Conservation (phyloP, 2,797 vertebrate genomes). For the Macroramphosus scolopax region DNA sequence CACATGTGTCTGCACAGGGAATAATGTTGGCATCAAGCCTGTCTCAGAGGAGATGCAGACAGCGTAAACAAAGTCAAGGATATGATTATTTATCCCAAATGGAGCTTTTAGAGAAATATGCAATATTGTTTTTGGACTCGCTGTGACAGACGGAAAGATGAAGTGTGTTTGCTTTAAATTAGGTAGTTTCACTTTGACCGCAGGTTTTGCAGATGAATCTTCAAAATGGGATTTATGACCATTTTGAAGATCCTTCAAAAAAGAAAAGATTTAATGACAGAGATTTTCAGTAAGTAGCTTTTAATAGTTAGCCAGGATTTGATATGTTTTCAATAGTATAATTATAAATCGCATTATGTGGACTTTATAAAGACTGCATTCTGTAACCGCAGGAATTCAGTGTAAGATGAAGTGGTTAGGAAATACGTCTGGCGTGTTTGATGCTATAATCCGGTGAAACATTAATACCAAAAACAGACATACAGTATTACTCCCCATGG, state of each 20-base stretch:
- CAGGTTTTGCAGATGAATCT: conserved; percentile 17
- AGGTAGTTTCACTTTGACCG: conserved; percentile 5
- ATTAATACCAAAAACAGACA: conserved; percentile 38
- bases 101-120: conserved; percentile 38
- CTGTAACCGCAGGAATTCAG: conserved; percentile 3
- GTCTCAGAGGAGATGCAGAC: conserved; percentile 30
- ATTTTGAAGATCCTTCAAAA: too few species aligned
- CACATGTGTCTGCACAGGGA: conserved; percentile 27
- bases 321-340: conserved; percentile 5
- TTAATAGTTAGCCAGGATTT: conserved; percentile 2
- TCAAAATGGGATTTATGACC: too few species aligned
- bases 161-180: conserved; percentile 24
- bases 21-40: conserved; percentile 9
- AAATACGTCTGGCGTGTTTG: conserved; percentile 22
- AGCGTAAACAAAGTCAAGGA: conserved; percentile 38
- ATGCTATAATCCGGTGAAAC: conserved; percentile 31
- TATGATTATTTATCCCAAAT: conserved; percentile 50
- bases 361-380: conserved; percentile 12
- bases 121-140: conserved; percentile 46
- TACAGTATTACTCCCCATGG: conserved; percentile 31
- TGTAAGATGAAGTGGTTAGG: conserved; percentile 17
- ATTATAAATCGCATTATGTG: conserved; percentile 6
- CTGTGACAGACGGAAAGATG: conserved; percentile 32
- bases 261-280: background rate
- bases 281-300: conserved; percentile 12